Percentiles rank a stretch among this genome's conserved stretches.
These are phyloP conservation scores for Scaptomyza caliginosa DNA, from an alignment of 2,888 invertebrate genomes.

Conservation along the genomic window DNA sequence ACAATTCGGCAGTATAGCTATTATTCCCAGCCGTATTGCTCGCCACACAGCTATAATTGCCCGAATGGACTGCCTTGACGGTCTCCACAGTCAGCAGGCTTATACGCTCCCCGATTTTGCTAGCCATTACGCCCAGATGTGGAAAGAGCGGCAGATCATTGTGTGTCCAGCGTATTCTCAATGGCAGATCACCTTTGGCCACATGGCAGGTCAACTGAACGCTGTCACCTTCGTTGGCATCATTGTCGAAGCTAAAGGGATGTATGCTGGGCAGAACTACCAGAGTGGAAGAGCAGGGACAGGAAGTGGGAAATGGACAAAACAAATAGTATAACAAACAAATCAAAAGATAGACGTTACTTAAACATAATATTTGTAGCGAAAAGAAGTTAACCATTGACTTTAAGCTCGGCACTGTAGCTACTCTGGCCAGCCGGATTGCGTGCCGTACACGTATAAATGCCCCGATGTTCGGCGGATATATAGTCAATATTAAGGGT, in stretches of 20 bases:
- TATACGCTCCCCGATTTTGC: slow-evolving; percentile 87
- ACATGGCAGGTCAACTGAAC: slow-evolving; percentile 86
- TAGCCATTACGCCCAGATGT: slow-evolving; percentile 87
- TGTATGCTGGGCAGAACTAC: slow-evolving; percentile 88
- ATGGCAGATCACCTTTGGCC: slow-evolving; percentile 87
- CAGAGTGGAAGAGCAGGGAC: neutral
- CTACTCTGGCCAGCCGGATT: slow-evolving; percentile 86
- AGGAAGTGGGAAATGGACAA: slow-evolving; percentile 9
- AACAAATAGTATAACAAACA: slow-evolving; percentile 27
- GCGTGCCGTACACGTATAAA: slow-evolving; percentile 87
- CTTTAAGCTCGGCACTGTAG: slow-evolving; percentile 84
- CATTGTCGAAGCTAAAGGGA: slow-evolving; percentile 83
- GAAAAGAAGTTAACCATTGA: slow-evolving; percentile 78
- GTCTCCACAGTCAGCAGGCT: slow-evolving; percentile 89
- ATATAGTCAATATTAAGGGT: slow-evolving; percentile 87
- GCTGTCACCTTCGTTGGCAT: slow-evolving; percentile 88
- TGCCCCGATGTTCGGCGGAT: slow-evolving; percentile 87
- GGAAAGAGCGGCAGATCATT: slow-evolving; percentile 82
- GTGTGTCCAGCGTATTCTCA: slow-evolving; percentile 88
- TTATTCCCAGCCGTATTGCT: slow-evolving; percentile 87
- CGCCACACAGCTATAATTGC: slow-evolving; percentile 89
- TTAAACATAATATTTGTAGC: slow-evolving; percentile 1
- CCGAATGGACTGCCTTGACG: slow-evolving; percentile 88
- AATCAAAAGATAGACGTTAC: slow-evolving; percentile 8
- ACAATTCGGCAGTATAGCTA: slow-evolving; percentile 86